Conservation (phyloP, 2,797 vertebrate genomes). For the Phoebastria nigripes region DNA sequence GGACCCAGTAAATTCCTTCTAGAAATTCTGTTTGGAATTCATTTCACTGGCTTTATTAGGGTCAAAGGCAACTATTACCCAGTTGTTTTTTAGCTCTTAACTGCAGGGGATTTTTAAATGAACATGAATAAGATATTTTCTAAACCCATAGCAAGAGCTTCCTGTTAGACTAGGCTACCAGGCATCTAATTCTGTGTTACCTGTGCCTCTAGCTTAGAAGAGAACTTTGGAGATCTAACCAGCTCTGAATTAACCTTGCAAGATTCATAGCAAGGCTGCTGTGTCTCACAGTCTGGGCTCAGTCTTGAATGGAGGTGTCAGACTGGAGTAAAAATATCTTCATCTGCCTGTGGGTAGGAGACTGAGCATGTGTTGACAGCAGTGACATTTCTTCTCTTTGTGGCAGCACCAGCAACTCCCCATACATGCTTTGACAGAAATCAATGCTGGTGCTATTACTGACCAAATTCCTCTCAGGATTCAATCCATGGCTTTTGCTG, state of each 20-base stretch:
- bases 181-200: background rate
- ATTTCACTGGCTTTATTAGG: background rate
- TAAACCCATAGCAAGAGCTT: background rate
- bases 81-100: background rate
- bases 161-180: background rate
- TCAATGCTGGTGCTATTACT: background rate
- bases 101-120: background rate
- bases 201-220: background rate
- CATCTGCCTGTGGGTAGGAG: background rate
- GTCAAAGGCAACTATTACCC: background rate
- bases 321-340: background rate
- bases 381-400: background rate
- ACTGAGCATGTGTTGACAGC: background rate
- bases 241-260: background rate
- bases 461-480: background rate
- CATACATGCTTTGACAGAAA: background rate
- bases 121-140: background rate
- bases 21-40: background rate
- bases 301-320: background rate
- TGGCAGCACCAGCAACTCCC: background rate
- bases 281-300: background rate
- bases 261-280: background rate
- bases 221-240: background rate
- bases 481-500: background rate
- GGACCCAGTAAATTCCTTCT: background rate